These are phyloP conservation scores for Dexiosoma caninum DNA, from an alignment of 2,888 invertebrate species.

Conservation along the genomic window DNA sequence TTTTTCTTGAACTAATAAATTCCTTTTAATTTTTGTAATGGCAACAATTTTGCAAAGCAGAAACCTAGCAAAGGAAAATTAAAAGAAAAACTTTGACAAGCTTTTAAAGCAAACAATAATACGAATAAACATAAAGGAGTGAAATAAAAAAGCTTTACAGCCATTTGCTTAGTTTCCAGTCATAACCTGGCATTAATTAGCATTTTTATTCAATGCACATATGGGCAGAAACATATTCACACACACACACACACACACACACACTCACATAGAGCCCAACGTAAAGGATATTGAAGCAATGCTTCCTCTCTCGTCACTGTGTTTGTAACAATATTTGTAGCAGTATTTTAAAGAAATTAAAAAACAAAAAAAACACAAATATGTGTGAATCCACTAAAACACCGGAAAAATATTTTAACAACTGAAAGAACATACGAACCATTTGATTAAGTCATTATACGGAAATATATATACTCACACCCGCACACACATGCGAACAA, in stretches of 20 bases:
- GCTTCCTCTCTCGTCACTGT: conserved; percentile 29
- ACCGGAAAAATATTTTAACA: conserved; percentile 51
- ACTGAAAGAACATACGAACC: conserved; percentile 35
- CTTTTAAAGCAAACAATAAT: conserved; percentile 2
- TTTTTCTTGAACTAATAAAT: too few species aligned
- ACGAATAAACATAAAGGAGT: not conserved
- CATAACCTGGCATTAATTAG: conserved; percentile 54
- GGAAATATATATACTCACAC: not conserved
- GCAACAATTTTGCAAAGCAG: too few species aligned
- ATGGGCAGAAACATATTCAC: not conserved
- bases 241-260: not conserved
- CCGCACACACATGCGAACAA: not conserved
- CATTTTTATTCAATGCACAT: conserved; percentile 37
- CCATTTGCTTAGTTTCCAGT: conserved; percentile 35
- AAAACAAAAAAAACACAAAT: not conserved
- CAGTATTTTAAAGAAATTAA: not conserved
- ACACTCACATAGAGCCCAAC: too few species aligned
- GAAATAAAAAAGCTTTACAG: not conserved
- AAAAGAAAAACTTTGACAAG: not conserved
- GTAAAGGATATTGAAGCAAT: conserved; percentile 4
- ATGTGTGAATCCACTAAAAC: conserved; percentile 25
- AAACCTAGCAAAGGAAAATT: not conserved
- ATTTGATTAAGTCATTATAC: conserved; percentile 41
- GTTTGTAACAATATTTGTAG: not conserved
- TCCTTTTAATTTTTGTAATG: too few species aligned